Evolutionary conservation across 2,113 vertebrate species (phyloP).

Genomic region (Psilopogon haemacephalus): DNA sequence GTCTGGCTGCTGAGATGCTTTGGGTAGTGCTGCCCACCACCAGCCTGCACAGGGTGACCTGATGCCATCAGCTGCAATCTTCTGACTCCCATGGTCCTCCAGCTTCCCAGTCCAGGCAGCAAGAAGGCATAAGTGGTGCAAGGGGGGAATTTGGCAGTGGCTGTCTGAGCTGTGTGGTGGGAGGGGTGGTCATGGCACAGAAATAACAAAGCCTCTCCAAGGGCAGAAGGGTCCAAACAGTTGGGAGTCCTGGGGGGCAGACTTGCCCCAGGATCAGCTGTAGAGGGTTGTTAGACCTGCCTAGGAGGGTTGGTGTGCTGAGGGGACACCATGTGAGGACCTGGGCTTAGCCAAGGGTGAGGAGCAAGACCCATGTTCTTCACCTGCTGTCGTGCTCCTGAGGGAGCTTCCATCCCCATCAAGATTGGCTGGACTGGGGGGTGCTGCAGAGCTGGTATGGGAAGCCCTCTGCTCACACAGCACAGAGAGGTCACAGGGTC

Average conservation of each 20-base stretch:
- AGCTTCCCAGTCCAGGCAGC: background rate
- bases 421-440: background rate
- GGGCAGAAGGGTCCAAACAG: background rate
- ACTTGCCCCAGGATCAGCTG: background rate
- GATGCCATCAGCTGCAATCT: background rate
- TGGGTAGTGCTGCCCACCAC: background rate
- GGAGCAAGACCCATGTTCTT: background rate
- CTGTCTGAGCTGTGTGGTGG: background rate
- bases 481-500: background rate
- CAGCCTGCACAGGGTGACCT: background rate
- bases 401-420: background rate
- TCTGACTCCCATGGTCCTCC: background rate
- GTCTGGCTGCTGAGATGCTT: background rate
- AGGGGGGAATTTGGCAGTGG: constrained; percentile 1
- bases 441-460: background rate
- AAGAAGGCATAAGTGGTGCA: background rate
- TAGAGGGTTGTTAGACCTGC: background rate
- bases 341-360: background rate
- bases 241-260: background rate
- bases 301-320: background rate
- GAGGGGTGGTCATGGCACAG: background rate
- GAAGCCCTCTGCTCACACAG: background rate
- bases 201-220: background rate
- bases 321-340: background rate
- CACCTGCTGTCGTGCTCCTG: background rate